phyloP scores from a whole-genome alignment of 2,113 vertebrate species.

The Egretta garzetta region DNA sequence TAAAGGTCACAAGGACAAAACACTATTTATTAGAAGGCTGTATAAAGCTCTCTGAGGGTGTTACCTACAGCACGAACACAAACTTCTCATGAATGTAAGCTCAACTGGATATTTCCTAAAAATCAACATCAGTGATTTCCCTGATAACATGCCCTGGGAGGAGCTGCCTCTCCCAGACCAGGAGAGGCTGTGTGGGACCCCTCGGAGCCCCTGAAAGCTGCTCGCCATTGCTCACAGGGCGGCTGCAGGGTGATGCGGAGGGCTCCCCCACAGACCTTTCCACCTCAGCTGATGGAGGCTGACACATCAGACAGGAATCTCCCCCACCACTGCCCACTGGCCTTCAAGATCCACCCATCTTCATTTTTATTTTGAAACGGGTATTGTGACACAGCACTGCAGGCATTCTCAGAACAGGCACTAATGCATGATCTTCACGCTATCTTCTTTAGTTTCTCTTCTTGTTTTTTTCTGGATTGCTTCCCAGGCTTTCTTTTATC shows the following conservation, averaged over 20 bases:
- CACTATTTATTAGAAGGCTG: background rate
- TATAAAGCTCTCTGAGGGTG: background rate
- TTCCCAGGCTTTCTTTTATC: conserved; percentile 30
- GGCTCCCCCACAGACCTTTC: background rate
- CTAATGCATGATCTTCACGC: background rate
- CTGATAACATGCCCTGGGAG: background rate
- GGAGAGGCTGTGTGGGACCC: background rate
- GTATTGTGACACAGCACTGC: background rate
- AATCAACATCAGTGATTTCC: background rate
- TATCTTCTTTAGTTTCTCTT: background rate
- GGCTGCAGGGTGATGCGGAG: background rate
- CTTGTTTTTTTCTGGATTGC: conserved; percentile 3
- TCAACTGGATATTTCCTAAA: background rate
- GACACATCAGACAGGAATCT: background rate
- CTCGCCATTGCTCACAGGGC: background rate
- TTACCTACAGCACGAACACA: background rate
- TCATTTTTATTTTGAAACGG: background rate
- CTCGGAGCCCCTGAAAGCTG: background rate
- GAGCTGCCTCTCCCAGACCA: background rate
- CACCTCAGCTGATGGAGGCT: background rate
- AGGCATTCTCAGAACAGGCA: background rate
- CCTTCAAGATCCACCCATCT: background rate
- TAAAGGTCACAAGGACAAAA: conserved; percentile 31
- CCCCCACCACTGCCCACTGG: background rate
- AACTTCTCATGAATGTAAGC: background rate